Percentiles rank a stretch among this genome's conserved stretches.
phyloP scores from a whole-genome alignment of 1,140 invertebrate species.

The Zaprionus tsacasi region DNA sequence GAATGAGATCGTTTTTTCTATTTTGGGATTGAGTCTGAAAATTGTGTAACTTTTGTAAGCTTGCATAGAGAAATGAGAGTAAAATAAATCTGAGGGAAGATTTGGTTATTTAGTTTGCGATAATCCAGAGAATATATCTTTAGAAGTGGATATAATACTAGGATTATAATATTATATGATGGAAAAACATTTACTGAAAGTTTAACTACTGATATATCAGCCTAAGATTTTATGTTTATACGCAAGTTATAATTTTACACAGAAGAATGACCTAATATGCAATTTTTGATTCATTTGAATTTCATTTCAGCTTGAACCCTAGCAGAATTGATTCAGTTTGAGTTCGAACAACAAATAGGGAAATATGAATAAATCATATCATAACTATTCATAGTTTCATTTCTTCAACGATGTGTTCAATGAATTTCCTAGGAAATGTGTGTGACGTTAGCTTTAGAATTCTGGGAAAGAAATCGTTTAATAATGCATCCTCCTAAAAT shows the following conservation, averaged over 20 bases:
- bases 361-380: neutral
- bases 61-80: neutral
- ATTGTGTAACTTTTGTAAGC: neutral
- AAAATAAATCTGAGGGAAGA: neutral
- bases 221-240: too few species aligned
- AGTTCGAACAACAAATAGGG: neutral
- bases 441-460: neutral
- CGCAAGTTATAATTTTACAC: too few species aligned
- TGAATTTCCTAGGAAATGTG: slow-evolving; percentile 15
- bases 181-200: neutral
- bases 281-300: too few species aligned
- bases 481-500: slow-evolving; percentile 55
- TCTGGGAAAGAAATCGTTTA: slow-evolving; percentile 11
- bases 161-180: neutral
- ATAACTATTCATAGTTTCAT: slow-evolving; percentile 7
- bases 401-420: slow-evolving; percentile 1
- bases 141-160: too few species aligned
- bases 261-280: too few species aligned
- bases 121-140: neutral
- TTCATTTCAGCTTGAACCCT: too few species aligned
- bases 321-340: neutral
- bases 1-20: slow-evolving; percentile 29
- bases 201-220: too few species aligned
- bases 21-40: neutral
- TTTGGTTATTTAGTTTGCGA: neutral